Percentiles rank a stretch among this genome's conserved stretches.
These are phyloP conservation scores for Drosophila ezoana DNA, from an alignment of 2,888 invertebrate species.

Conservation along the genomic window DNA sequence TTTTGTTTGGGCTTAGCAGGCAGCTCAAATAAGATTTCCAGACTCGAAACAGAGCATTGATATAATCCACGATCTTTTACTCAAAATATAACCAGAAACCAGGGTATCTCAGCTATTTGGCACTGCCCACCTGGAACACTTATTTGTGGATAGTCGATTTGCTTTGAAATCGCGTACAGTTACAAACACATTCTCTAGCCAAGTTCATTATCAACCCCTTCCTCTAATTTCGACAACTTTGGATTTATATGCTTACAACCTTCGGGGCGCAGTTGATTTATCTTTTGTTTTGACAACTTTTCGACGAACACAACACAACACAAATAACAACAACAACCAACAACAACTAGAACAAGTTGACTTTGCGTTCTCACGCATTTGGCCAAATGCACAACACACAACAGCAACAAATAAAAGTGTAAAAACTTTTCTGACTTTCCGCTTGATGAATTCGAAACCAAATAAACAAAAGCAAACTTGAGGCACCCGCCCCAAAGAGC, in stretches of 20 bases:
- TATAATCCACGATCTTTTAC: too few relatives aligned
- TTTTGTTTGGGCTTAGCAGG: too few relatives aligned
- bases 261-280: constrained; percentile 66
- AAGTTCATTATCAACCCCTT: constrained; percentile 60
- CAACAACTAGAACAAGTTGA: constrained; percentile 49
- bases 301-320: constrained; percentile 39
- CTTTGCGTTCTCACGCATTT: constrained; percentile 72
- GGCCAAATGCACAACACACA: constrained; percentile 43
- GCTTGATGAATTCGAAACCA: constrained; percentile 77
- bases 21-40: too few relatives aligned
- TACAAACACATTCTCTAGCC: constrained; percentile 15
- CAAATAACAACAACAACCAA: constrained; percentile 38
- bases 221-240: constrained; percentile 9
- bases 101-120: too few relatives aligned
- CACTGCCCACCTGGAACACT: too few relatives aligned
- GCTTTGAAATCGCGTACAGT: constrained; percentile 1
- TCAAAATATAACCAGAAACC: too few relatives aligned
- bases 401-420: constrained; percentile 33
- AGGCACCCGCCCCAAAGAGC: constrained; percentile 3
- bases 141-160: constrained; percentile 1
- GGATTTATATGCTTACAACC: constrained; percentile 23
- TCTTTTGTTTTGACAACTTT: constrained; percentile 79
- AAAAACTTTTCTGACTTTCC: constrained; percentile 69
- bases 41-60: too few relatives aligned
- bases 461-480: constrained; percentile 70